These are phyloP conservation scores for Myiotriccus ornatus DNA, from an alignment of 2,797 vertebrate species.

Conservation along the genomic window DNA sequence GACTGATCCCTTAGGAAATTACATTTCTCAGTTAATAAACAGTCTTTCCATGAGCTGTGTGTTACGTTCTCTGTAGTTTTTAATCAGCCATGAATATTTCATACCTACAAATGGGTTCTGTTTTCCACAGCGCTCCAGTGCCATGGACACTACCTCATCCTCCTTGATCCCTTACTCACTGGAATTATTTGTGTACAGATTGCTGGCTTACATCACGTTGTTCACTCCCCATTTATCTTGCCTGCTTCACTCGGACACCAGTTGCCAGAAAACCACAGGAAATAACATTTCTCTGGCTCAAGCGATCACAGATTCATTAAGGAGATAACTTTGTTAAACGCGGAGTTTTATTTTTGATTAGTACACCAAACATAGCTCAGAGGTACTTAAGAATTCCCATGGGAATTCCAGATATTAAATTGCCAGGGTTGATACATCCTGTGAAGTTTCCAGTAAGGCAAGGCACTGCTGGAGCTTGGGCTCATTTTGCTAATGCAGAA, in stretches of 20 bases:
- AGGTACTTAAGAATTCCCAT: neutral
- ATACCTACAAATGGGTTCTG: neutral
- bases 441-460: neutral
- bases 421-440: neutral
- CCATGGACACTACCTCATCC: neutral
- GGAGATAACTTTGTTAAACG: neutral
- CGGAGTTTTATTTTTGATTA: neutral
- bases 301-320: neutral
- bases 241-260: neutral
- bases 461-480: neutral
- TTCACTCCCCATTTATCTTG: neutral
- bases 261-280: neutral
- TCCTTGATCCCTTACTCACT: neutral
- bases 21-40: neutral
- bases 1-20: neutral
- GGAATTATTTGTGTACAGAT: neutral
- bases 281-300: neutral
- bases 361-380: neutral
- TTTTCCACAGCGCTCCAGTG: neutral
- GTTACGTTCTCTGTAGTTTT: neutral
- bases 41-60: neutral
- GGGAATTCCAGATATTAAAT: neutral
- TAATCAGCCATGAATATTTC: neutral
- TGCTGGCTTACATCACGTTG: neutral
- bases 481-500: neutral